Base-by-base conservation (phyloP, 2,888 invertebrate genomes). In the Tridacna gigas region DNA sequence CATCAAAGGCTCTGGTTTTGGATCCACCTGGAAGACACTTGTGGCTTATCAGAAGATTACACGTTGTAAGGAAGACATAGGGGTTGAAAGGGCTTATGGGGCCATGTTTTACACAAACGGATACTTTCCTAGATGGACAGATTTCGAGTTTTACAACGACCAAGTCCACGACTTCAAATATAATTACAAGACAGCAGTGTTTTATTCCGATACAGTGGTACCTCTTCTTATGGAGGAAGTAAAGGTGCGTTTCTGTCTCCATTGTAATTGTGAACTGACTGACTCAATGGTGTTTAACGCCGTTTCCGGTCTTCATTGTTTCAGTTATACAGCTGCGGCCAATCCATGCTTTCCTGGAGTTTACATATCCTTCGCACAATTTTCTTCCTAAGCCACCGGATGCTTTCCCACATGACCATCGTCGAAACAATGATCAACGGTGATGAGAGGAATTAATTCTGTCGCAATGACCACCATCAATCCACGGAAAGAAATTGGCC, bases 11-110 rank as follows among this genome's bases (percentile, higher is more conserved):
- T 91, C 91, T 37, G 90, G 89, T 13, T 90, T 91, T 80, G 91
- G 91, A 11, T 89, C 88, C 18, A 88, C 91, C 28, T 92, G 92
- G 92, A 90, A 90, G 79, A 89, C 91, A 9, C 95, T 98, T 80
- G 96, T 98, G 74, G 97, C 97, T 0, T 98, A 98, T 94, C 98
- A 98, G 95, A 98, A 98, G 94, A 95, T 98, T 0, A 95, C 98
- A 0, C 96, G 97, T 11, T 97, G 97, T 93, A 97, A 98, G 88
- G 98, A 98, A 94, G 97, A 97, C 93, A 96, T 97, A 82, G 98
- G 97, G 0, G 97, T 98, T 79, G 97, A 97, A 0, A 97, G 97
- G 28, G 97, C 98, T 0, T 96, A 97, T 88, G 98, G 98, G 4
- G 97, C 98, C 86, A 97, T 97, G 95, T 98, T 97, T 95, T 98